Conservation (phyloP, 1,140 invertebrate genomes). For the Drosophila pectinifera region DNA sequence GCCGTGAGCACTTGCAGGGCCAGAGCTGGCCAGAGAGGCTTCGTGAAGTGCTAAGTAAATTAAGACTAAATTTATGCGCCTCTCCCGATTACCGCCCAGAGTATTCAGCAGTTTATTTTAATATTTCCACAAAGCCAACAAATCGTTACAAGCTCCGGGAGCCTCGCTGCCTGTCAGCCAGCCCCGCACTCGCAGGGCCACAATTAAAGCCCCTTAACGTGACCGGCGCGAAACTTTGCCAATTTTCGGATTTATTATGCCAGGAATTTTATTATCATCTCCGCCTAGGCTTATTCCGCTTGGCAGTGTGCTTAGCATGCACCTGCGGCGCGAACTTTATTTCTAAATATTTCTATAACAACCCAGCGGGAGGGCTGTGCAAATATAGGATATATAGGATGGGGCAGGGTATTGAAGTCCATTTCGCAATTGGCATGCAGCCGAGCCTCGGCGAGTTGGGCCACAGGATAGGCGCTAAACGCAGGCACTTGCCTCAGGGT, state of each 20-base stretch:
- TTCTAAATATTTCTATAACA: conserved; percentile 61
- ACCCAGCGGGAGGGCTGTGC: neutral
- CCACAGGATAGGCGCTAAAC: neutral
- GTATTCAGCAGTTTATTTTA: conserved; percentile 70
- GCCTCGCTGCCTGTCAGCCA: neutral
- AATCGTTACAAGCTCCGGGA: conserved; percentile 31
- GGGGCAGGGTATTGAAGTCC: conserved; percentile 70
- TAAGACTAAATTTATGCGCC: conserved; percentile 64
- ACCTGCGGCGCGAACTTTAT: conserved; percentile 70
- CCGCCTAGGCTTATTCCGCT: conserved; percentile 30
- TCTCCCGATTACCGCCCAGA: conserved; percentile 27
- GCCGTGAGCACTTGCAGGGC: conserved; percentile 3
- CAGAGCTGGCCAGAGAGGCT: conserved; percentile 16
- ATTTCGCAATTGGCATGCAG: conserved; percentile 62
- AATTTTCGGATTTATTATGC: conserved; percentile 80
- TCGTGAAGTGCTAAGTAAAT: conserved; percentile 67
- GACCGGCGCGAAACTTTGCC: conserved; percentile 56
- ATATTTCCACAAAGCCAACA: conserved; percentile 61
- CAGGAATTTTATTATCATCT: conserved; percentile 69
- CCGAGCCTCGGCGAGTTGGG: conserved; percentile 1
- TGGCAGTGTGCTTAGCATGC: conserved; percentile 49
- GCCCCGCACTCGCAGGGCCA: neutral
- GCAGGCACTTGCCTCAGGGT: conserved; percentile 21
- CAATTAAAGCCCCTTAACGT: conserved; percentile 64
- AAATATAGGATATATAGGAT: conserved; percentile 22